Evolutionary conservation across 2,797 vertebrate species (phyloP).

Genomic region (Neoniphon sammara): DNA sequence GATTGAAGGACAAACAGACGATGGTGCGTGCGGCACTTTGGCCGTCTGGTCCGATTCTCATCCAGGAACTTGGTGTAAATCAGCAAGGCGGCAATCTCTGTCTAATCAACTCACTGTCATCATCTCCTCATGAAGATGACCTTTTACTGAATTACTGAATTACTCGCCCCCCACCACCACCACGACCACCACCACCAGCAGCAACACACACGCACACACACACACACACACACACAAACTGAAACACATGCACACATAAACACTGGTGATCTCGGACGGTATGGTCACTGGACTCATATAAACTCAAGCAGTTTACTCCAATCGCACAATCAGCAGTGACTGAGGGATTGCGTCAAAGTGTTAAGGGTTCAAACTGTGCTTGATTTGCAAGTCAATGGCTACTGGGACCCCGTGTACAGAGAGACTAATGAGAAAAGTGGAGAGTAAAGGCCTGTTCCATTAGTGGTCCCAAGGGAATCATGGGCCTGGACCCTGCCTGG

Average conservation of each 20-base stretch:
- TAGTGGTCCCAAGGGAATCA: constrained; percentile 66
- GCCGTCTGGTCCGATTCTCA: constrained; percentile 28
- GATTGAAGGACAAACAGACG: constrained; percentile 53
- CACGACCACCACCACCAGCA: neutral
- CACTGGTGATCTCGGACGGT: constrained; percentile 47
- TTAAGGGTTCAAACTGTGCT: constrained; percentile 54
- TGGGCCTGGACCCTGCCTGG: constrained; percentile 59
- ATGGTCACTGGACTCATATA: constrained; percentile 54
- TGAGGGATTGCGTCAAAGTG: constrained; percentile 52
- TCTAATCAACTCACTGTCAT: constrained; percentile 42
- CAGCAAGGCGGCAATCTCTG: constrained; percentile 9
- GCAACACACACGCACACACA: neutral
- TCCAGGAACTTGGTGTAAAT: constrained; percentile 36
- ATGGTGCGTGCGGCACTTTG: constrained; percentile 19
- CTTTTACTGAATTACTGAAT: constrained; percentile 50
- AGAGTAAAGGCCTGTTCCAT: constrained; percentile 72
- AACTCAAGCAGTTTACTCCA: constrained; percentile 47
- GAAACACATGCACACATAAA: constrained; percentile 26
- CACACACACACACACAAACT: constrained; percentile 1
- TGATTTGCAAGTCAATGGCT: constrained; percentile 68
- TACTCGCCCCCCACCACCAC: neutral
- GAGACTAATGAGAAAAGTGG: constrained; percentile 67
- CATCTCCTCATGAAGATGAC: constrained; percentile 56
- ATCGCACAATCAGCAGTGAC: constrained; percentile 48
- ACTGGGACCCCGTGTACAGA: constrained; percentile 54